Evolutionary conservation across 2,888 invertebrate genomes (phyloP).

Genomic region (Stictocephala bisonia): DNA sequence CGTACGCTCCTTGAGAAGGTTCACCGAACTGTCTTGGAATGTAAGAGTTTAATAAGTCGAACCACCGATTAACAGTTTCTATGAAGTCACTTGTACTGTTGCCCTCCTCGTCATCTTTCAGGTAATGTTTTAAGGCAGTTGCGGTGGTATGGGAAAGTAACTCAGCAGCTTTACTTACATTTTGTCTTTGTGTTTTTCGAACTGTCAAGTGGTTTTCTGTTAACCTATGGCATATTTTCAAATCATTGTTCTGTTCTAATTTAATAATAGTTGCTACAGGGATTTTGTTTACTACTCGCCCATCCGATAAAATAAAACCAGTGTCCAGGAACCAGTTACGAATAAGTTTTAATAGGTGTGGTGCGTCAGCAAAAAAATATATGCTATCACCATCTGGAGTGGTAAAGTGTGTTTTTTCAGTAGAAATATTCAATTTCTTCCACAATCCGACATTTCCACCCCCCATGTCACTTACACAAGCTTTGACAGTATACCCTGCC

Average conservation of each 20-base stretch:
- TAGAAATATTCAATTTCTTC: background rate
- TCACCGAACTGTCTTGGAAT: too few relatives aligned
- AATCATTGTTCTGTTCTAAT: constrained; percentile 23
- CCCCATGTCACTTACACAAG: constrained; percentile 28
- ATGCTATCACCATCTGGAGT: background rate
- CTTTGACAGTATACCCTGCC: constrained; percentile 13
- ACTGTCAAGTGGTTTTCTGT: constrained; percentile 1
- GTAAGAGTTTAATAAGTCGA: constrained; percentile 29
- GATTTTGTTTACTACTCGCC: background rate
- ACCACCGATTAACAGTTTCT: constrained; percentile 31
- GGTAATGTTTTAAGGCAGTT: constrained; percentile 31
- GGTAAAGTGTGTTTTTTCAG: background rate
- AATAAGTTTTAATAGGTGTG: constrained; percentile 18
- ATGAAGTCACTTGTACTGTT: constrained; percentile 21
- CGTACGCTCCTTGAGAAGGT: too few relatives aligned
- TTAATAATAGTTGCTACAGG: constrained; percentile 10
- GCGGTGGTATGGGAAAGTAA: constrained; percentile 44
- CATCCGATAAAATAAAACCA: constrained; percentile 15
- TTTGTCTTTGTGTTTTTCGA: constrained; percentile 20
- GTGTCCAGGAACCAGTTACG: constrained; percentile 29
- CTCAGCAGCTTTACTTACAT: constrained; percentile 28
- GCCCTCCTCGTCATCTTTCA: background rate
- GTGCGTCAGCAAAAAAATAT: constrained; percentile 34
- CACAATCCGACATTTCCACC: constrained; percentile 9
- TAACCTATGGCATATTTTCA: constrained; percentile 23